These are phyloP conservation scores for Bombycilla garrulus DNA, from an alignment of 2,113 vertebrate species.

Conservation along the genomic window DNA sequence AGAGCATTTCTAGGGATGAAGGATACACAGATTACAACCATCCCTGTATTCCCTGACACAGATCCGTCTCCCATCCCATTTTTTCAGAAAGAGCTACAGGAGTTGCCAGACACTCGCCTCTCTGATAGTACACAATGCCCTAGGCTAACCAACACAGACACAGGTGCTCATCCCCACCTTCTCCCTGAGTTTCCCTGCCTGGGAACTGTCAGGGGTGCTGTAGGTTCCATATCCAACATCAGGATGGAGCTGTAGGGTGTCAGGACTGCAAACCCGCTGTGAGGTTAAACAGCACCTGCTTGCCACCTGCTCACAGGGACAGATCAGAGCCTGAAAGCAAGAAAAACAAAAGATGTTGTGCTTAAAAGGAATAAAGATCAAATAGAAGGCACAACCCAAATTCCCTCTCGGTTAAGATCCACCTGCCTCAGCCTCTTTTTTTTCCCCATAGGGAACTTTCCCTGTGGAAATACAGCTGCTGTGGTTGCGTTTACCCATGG, in stretches of 20 bases:
- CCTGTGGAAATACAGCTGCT: neutral
- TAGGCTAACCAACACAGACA: neutral
- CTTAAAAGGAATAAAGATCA: constrained; percentile 11
- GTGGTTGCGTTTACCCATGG: neutral
- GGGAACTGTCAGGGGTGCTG: neutral
- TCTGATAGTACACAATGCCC: neutral
- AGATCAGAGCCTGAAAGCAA: neutral
- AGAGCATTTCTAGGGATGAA: neutral
- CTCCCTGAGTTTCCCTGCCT: neutral
- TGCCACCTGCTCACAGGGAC: neutral
- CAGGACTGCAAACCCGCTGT: neutral
- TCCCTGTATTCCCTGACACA: neutral
- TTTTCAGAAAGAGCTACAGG: neutral
- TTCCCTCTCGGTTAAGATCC: neutral
- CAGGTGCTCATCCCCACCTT: constrained; percentile 10
- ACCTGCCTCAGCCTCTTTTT: neutral
- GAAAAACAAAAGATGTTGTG: neutral
- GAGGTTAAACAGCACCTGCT: neutral
- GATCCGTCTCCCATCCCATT: neutral
- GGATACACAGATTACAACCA: neutral
- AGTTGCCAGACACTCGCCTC: neutral
- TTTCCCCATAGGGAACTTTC: neutral
- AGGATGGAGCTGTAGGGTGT: neutral
- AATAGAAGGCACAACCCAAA: neutral
- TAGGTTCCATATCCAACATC: neutral